Evolutionary conservation across 2,797 vertebrate genomes (phyloP).

Genomic region (Chloroceryle amazona): DNA sequence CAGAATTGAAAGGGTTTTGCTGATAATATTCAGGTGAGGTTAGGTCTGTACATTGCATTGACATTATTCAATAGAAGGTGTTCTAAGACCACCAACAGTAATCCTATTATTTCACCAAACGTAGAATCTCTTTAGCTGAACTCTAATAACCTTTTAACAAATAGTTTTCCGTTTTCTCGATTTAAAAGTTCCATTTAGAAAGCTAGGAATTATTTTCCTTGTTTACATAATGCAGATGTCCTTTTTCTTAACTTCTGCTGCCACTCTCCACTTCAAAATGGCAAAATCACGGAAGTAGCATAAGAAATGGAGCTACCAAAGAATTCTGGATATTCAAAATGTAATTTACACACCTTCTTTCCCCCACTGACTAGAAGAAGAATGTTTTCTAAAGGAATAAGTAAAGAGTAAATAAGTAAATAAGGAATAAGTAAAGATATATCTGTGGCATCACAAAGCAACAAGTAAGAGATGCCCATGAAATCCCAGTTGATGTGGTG

Average conservation of each 20-base stretch:
- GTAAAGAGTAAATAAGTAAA: too few relatives aligned
- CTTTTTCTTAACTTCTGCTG: not conserved
- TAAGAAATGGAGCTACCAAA: not conserved
- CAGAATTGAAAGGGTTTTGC: not conserved
- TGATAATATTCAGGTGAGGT: not conserved
- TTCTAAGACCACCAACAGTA: not conserved
- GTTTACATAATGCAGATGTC: not conserved
- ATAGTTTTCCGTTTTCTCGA: not conserved
- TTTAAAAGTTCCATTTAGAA: not conserved
- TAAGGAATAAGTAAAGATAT: not conserved
- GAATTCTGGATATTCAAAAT: not conserved
- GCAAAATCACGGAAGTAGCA: not conserved
- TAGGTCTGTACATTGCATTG: not conserved
- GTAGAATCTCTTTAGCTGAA: not conserved
- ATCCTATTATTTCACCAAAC: not conserved
- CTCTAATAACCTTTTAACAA: not conserved
- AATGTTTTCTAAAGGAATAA: not conserved
- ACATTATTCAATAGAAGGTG: accelerated
- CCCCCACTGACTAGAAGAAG: not conserved
- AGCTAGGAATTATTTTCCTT: not conserved
- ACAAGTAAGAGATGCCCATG: not conserved
- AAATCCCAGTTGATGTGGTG: not conserved
- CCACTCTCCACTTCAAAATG: not conserved
- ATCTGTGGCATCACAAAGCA: not conserved
- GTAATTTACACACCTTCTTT: not conserved